Evolutionary conservation across 1,140 invertebrate genomes (phyloP).

Genomic region (Tigriopus japonicus): DNA sequence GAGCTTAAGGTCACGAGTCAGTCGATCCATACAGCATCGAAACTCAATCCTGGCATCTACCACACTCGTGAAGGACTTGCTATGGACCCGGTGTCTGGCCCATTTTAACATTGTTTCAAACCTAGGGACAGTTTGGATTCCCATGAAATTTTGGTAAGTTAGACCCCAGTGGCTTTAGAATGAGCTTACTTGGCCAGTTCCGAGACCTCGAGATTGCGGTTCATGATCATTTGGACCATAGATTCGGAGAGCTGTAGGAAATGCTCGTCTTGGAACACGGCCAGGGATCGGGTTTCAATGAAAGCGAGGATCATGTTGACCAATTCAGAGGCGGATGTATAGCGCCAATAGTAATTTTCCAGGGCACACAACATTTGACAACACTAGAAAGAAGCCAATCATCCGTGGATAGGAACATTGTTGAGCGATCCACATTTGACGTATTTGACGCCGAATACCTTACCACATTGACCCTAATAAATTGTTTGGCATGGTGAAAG

Average conservation of each 20-base stretch:
- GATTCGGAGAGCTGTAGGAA: conserved; percentile 74
- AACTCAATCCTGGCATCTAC: conserved; percentile 69
- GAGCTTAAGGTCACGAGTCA: conserved; percentile 68
- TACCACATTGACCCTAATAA: conserved; percentile 70
- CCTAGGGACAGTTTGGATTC: not conserved
- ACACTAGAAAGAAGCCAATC: conserved; percentile 33
- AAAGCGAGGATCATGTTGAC: conserved; percentile 85
- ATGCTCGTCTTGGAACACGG: conserved; percentile 54
- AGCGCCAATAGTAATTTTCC: conserved; percentile 88
- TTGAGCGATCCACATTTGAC: too few relatives aligned
- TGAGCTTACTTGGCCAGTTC: conserved; percentile 51
- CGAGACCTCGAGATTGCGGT: conserved; percentile 48
- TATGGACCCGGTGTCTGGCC: conserved; percentile 56
- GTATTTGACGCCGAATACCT: conserved; percentile 16
- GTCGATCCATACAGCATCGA: conserved; percentile 71
- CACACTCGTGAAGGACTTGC: conserved; percentile 43
- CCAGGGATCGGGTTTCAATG: conserved; percentile 42
- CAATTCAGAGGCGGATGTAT: conserved; percentile 74
- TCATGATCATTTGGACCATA: conserved; percentile 89
- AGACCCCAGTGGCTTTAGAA: not conserved
- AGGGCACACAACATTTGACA: conserved; percentile 76
- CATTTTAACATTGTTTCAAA: conserved; percentile 82
- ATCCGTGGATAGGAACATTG: too few relatives aligned
- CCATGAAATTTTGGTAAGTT: too few relatives aligned
- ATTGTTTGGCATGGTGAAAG: conserved; percentile 86